Percentiles rank a stretch among this genome's conserved stretches.
These are phyloP conservation scores for Lepidostoma basale DNA, from an alignment of 1,140 invertebrate genomes.

Conservation along the genomic window DNA sequence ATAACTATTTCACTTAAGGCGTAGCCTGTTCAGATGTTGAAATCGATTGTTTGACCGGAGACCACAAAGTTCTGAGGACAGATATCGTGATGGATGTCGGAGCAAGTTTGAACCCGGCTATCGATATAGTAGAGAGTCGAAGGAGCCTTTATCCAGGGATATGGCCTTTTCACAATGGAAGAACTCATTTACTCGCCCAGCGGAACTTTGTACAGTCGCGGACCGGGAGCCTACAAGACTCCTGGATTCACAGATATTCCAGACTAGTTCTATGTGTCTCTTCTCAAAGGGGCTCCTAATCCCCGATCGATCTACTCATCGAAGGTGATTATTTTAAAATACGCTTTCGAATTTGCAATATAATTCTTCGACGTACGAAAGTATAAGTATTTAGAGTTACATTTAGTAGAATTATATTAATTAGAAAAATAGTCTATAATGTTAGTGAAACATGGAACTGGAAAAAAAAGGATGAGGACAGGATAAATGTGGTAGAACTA, in stretches of 20 bases:
- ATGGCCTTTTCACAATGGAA: conserved; percentile 90
- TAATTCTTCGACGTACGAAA: too few species aligned
- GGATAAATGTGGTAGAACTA: too few species aligned
- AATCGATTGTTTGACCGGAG: conserved; percentile 87
- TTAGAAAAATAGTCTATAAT: too few species aligned
- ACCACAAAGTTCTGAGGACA: conserved; percentile 83
- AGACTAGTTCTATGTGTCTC: conserved; percentile 88
- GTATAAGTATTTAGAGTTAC: too few species aligned
- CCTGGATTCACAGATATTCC: conserved; percentile 91
- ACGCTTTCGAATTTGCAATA: too few species aligned
- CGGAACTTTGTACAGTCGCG: conserved; percentile 80
- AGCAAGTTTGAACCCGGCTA: conserved; percentile 91
- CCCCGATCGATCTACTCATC: conserved; percentile 92
- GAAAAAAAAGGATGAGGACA: too few species aligned
- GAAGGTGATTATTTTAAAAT: too few species aligned
- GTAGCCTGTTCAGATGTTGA: conserved; percentile 82
- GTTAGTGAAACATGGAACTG: too few species aligned
- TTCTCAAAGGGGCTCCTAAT: conserved; percentile 87
- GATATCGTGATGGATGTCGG: conserved; percentile 96
- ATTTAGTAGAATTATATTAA: too few species aligned
- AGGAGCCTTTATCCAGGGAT: conserved; percentile 92
- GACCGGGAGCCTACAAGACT: conserved; percentile 93
- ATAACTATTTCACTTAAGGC: conserved; percentile 84
- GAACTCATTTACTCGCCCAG: conserved; percentile 85
- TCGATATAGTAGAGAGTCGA: conserved; percentile 96